A percentile compares a stretch with the other conserved stretches of the same genome.
These are phyloP conservation scores for Eciton burchellii DNA, from an alignment of 1,140 invertebrate species.

Conservation along the genomic window DNA sequence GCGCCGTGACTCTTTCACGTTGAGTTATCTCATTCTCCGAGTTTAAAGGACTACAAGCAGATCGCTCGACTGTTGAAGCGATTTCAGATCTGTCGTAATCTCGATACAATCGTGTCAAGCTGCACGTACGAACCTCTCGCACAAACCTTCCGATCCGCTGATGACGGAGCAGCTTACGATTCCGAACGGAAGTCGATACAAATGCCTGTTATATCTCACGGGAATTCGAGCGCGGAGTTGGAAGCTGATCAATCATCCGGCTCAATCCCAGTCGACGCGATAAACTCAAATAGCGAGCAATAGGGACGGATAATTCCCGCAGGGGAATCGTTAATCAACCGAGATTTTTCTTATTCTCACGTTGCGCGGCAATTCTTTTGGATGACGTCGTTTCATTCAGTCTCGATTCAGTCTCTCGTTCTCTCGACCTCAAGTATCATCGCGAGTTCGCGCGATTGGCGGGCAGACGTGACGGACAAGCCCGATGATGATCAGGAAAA, in stretches of 20 bases:
- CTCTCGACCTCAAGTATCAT: background rate
- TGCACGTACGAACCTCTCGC: background rate
- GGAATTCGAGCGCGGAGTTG: background rate
- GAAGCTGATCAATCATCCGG: conserved; percentile 15
- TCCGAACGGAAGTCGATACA: conserved; percentile 14
- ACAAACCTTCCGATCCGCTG: conserved; percentile 2
- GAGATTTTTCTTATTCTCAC: conserved; percentile 13
- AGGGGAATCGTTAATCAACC: conserved; percentile 10
- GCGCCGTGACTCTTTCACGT: background rate
- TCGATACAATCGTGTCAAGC: background rate
- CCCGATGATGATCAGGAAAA: background rate
- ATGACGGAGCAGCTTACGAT: conserved; percentile 25
- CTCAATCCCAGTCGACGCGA: conserved; percentile 25
- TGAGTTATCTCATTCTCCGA: background rate
- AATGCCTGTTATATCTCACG: conserved; percentile 19
- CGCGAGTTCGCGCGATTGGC: background rate
- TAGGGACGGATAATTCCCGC: background rate
- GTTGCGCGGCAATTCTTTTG: too few relatives aligned
- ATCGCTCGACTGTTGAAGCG: background rate
- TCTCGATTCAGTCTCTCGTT: conserved; percentile 1
- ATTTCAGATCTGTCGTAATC: background rate
- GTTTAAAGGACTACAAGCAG: background rate
- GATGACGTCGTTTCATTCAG: background rate
- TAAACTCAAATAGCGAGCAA: conserved; percentile 26
- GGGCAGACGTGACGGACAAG: conserved; percentile 1